Evolutionary conservation across 2,797 vertebrate genomes (phyloP), one percentile per base, ranked within the genome.

Genomic region (Lemur catta): DNA sequence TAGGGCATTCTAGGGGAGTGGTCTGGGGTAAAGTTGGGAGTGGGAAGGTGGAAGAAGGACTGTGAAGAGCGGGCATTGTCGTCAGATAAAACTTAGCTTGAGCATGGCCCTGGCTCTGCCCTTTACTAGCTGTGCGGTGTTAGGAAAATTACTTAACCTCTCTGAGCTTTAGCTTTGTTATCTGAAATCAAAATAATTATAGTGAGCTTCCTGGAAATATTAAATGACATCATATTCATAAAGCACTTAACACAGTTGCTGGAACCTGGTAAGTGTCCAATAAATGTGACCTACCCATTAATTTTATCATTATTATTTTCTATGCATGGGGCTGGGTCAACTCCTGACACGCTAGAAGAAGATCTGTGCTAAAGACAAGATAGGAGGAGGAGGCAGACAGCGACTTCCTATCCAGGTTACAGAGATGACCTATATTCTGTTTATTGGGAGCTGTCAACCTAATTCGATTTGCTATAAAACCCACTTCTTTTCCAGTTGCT

Each of bases 391-490:
- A 81, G 22, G 88, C 55, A 93, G 67, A 92, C 48, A 28, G 91
- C 0, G 1, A 67, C 92, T 93, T 97, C 95, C 84, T 69, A 69
- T 38, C 33, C 43, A 52, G 92, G 67, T 92, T 88, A 80, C 76
- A 61, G 57, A 74, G 52, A 71, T 14, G n/a, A 89, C 81, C 85
- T 41, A 52, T 65, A 46, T 85, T 96, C 95, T 97, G 35, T 96
- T 90, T 92, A 86, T 50, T 78, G 74, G 88, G 84, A 97, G 65
- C 91, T 94, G 79, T 93, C 96, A 97, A 79, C 80, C 82, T 63
- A 65, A 87, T 52, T 96, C 30, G 2, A 20, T 80, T 82, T 87
- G 57, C 87, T 95, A 6, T 74, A 94, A 96, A 95, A 89, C 7
- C 48, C 63, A 74, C 78, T 78, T 94, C 74, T 94, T 94, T 78